These are phyloP conservation scores for Cataglyphis altisquamis DNA, from an alignment of 2,888 invertebrate species.

Conservation along the genomic window DNA sequence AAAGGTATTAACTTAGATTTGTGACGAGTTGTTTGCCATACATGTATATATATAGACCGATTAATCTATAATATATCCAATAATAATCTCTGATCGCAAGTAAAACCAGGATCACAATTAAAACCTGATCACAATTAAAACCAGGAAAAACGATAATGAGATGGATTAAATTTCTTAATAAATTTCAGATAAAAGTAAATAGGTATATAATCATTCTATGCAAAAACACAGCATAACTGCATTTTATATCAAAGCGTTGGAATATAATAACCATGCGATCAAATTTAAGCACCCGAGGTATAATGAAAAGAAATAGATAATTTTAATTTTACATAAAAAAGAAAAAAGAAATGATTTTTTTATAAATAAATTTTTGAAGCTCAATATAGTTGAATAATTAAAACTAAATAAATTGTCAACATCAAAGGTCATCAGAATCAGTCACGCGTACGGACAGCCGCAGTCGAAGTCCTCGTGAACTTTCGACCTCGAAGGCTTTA, in stretches of 20 bases:
- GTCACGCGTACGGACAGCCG: conserved; percentile 33
- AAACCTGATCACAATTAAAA: background rate
- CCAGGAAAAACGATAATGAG: background rate
- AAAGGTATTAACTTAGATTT: background rate
- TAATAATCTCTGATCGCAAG: background rate
- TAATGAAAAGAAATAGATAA: background rate
- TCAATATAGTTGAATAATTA: conserved; percentile 6
- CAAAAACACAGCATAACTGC: background rate
- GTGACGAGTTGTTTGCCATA: background rate
- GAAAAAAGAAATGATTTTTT: background rate
- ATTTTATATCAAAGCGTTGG: background rate
- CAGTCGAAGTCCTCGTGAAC: conserved; percentile 51
- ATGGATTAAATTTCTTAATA: background rate
- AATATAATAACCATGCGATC: background rate
- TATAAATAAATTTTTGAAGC: background rate
- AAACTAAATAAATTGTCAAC: background rate
- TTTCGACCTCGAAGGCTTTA: conserved; percentile 47
- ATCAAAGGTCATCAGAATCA: conserved; percentile 12
- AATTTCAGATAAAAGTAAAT: background rate
- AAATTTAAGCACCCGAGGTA: background rate
- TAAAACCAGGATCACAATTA: background rate
- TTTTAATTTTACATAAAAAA: conserved; percentile 6
- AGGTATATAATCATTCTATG: background rate
- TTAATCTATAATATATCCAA: background rate
- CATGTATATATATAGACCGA: background rate